These are phyloP conservation scores for Euwallacea fornicatus DNA, from an alignment of 1,140 invertebrate genomes.

Conservation along the genomic window DNA sequence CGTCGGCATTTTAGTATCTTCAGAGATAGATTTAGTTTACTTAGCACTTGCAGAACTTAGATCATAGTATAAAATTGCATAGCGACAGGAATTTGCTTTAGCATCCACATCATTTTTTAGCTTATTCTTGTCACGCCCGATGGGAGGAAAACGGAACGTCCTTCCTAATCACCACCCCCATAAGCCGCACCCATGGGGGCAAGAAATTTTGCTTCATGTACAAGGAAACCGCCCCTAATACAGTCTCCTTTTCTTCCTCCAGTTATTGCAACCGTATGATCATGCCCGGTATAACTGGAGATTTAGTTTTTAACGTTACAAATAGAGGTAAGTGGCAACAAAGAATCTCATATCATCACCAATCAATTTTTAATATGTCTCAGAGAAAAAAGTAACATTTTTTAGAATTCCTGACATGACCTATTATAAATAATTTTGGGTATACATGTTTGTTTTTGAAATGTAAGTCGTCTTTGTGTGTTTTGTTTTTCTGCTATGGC, in stretches of 20 bases:
- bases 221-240: constrained; percentile 54
- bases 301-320: constrained; percentile 58
- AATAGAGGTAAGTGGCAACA: constrained; percentile 53
- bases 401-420: constrained; percentile 1
- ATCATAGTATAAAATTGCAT: too few species aligned
- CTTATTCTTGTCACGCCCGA: constrained; percentile 82
- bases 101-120: constrained; percentile 55
- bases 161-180: constrained; percentile 75
- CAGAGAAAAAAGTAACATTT: neutral
- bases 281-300: constrained; percentile 54
- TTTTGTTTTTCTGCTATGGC: too few species aligned
- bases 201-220: constrained; percentile 66
- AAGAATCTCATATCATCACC: neutral
- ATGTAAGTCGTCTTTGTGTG: neutral
- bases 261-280: constrained; percentile 59
- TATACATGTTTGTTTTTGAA: neutral
- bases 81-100: too few species aligned
- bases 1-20: too few species aligned
- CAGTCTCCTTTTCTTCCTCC: constrained; percentile 59
- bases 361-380: neutral
- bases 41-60: too few species aligned
- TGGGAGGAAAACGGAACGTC: constrained; percentile 74
- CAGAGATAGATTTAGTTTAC: too few species aligned
- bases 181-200: constrained; percentile 61
- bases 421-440: neutral